These are phyloP conservation scores for Anoplolepis gracilipes DNA, from an alignment of 1,140 invertebrate genomes.

Conservation along the genomic window DNA sequence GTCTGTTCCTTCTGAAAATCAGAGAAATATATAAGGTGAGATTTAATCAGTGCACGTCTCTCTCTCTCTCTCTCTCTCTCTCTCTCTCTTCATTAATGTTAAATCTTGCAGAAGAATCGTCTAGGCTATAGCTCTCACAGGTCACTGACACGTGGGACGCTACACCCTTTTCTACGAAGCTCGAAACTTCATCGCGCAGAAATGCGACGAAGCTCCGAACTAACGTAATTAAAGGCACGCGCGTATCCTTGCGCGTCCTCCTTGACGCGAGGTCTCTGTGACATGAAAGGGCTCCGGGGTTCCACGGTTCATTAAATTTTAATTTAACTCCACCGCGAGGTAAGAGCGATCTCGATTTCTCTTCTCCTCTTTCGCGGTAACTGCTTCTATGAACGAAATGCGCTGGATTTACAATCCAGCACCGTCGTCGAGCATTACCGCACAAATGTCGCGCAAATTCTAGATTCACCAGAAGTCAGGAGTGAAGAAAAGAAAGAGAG, in stretches of 20 bases:
- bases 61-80: background rate
- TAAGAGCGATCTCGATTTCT: slow-evolving; percentile 5
- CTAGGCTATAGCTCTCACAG: background rate
- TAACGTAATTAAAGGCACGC: slow-evolving; percentile 54
- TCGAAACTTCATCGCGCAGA: background rate
- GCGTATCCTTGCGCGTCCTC: slow-evolving; percentile 10
- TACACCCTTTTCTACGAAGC: background rate
- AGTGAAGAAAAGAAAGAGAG: background rate
- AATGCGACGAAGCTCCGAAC: background rate
- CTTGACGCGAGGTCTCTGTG: slow-evolving; percentile 6
- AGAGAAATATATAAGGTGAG: background rate
- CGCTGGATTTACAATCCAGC: slow-evolving; percentile 25
- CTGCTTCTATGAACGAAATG: background rate
- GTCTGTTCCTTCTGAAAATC: slow-evolving; percentile 79
- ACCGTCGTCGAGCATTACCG: slow-evolving; percentile 15
- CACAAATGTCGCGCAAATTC: slow-evolving; percentile 25
- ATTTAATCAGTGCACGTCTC: background rate
- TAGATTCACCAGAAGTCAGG: background rate
- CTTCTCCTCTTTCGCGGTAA: background rate
- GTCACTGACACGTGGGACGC: slow-evolving; percentile 26
- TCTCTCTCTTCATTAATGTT: background rate
- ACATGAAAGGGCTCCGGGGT: slow-evolving; percentile 32
- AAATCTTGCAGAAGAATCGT: background rate
- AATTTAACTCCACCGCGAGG: slow-evolving; percentile 43
- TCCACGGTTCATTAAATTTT: slow-evolving; percentile 57